Evolutionary conservation across 2,797 vertebrate species (phyloP), one percentile per base, ranked within the genome.

Genomic region (Potorous gilbertii): DNA sequence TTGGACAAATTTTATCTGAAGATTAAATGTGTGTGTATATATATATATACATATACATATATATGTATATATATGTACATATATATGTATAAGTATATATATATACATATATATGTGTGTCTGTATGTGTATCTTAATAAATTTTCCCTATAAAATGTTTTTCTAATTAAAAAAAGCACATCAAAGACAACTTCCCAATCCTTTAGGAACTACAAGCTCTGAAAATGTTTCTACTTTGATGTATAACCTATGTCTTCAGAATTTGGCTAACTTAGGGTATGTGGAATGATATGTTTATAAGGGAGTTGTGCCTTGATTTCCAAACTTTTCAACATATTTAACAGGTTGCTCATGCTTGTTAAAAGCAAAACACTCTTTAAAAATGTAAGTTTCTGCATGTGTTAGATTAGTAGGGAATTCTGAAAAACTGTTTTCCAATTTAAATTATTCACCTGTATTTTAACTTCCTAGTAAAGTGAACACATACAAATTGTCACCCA

Each of bases 231-330:
- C 74, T 87, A 11, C 74, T 28, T 50, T 87, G 3, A 87, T 87
- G 3, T 50, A 24, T 8, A 46, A 24, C 2, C n/a, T 46, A 50
- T 87, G 74, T 93, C 27, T 46, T 59, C 56, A 13, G 52, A 52
- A 62, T 92, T 90, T 91, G n/a, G 18, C 4, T 91, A 31, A 31
- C 6, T 54, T 95, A 56, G 34, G 28, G 12, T 56, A 34, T 92
- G 59, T 94, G 1, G 90, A 5, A 92, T 92, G 66, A 74, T 91
- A 40, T 28, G 40, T 91, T 92, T 95, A 52, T 55, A 92, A 95
- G 40, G 24, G 46, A 27, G 4, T 46, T 90, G 81, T 13, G 92
- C 0, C 74, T 91, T 18, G 13, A 91, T 55, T 81, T 96, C 3
- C 89, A 59, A 28, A 31, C 24, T 57, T 89, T 92, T 96, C 66